phyloP scores from a whole-genome alignment of 2,888 invertebrate species.

The Neoitamus cyanurus region DNA sequence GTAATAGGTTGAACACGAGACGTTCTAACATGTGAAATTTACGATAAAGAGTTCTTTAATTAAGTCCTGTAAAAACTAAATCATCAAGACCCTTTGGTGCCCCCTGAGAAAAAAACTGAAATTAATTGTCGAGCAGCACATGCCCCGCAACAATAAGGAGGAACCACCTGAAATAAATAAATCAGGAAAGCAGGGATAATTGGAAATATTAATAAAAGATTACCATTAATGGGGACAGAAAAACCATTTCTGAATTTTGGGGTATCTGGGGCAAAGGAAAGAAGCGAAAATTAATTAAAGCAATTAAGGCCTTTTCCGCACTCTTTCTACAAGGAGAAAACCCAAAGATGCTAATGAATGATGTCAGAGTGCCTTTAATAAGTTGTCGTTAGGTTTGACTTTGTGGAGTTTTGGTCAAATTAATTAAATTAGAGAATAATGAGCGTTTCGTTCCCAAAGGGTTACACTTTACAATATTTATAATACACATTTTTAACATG shows the following conservation, averaged over 20 bases:
- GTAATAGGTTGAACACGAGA: background rate
- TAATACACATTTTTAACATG: no score
- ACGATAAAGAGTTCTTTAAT: background rate
- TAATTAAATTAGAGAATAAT: no score
- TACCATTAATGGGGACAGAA: background rate
- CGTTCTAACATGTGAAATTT: background rate
- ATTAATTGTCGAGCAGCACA: background rate
- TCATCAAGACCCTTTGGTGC: background rate
- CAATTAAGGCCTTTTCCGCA: background rate
- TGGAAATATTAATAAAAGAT: slow-evolving; percentile 5
- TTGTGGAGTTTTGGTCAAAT: background rate
- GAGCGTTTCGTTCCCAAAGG: no score
- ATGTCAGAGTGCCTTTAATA: background rate
- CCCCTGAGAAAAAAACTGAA: background rate
- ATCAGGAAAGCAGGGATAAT: background rate
- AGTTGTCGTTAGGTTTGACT: background rate
- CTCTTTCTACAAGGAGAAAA: background rate
- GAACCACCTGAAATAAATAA: background rate
- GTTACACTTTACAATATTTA: no score
- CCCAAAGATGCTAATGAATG: background rate
- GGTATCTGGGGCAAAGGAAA: background rate
- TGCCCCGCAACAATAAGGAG: background rate
- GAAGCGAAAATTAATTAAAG: background rate
- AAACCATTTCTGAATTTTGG: background rate
- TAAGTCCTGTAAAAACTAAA: background rate